phyloP scores from a whole-genome alignment of 2,113 vertebrate genomes.

The Crotophaga sulcirostris region DNA sequence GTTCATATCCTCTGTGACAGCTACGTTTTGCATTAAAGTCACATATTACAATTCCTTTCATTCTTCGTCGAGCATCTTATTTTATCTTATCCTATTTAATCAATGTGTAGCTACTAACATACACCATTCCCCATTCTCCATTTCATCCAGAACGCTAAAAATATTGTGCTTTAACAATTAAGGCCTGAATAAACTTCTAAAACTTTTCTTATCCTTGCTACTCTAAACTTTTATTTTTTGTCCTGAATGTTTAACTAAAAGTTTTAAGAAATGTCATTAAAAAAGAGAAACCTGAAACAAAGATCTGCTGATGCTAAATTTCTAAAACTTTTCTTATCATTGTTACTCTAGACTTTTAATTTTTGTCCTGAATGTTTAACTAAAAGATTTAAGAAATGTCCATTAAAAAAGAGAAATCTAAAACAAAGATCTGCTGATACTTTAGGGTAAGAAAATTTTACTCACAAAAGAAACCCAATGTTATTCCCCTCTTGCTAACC shows the following conservation, averaged over 20 bases:
- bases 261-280: too few relatives aligned
- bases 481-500: slow-evolving; percentile 35
- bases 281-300: too few relatives aligned
- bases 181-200: too few relatives aligned
- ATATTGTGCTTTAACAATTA: too few relatives aligned
- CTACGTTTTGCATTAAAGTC: background rate
- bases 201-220: too few relatives aligned
- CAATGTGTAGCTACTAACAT: background rate
- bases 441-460: slow-evolving; percentile 29
- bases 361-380: background rate
- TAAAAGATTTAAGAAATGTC: background rate
- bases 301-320: too few relatives aligned
- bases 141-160: background rate
- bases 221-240: too few relatives aligned
- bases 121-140: background rate
- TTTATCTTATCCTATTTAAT: background rate
- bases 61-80: background rate
- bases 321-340: too few relatives aligned
- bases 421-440: background rate
- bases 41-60: background rate
- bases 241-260: too few relatives aligned
- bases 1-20: background rate
- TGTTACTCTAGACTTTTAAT: background rate
- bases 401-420: background rate
- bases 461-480: slow-evolving; percentile 32